phyloP scores from a whole-genome alignment of 1,140 invertebrate genomes.

The Gryllus bimaculatus region DNA sequence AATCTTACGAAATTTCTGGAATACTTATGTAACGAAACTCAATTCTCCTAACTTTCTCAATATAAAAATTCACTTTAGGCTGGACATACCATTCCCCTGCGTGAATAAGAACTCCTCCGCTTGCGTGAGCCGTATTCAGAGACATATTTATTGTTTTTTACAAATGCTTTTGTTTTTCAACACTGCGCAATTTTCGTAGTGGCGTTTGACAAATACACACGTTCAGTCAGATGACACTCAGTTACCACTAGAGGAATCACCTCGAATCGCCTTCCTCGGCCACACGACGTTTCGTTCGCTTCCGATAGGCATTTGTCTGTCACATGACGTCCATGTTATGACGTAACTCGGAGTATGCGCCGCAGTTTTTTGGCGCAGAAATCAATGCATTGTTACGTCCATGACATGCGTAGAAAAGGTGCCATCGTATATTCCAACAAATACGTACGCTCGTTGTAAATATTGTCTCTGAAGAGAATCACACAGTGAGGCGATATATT shows the following conservation, averaged over 20 bases:
- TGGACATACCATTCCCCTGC: slow-evolving; percentile 76
- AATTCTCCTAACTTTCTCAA: not conserved
- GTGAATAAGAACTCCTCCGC: slow-evolving; percentile 84
- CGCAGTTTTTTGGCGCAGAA: slow-evolving; percentile 22
- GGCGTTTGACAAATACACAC: too few relatives aligned
- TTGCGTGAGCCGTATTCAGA: slow-evolving; percentile 83
- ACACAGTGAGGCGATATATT: too few relatives aligned
- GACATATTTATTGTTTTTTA: slow-evolving; percentile 55
- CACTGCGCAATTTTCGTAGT: too few relatives aligned
- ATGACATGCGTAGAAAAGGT: slow-evolving; percentile 24
- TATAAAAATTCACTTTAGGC: not conserved
- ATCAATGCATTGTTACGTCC: slow-evolving; percentile 24
- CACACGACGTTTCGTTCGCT: not conserved
- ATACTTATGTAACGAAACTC: not conserved
- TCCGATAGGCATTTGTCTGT: slow-evolving; percentile 15
- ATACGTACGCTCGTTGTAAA: not conserved
- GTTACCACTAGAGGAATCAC: not conserved
- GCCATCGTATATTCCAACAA: slow-evolving; percentile 7
- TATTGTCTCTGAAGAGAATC: too few relatives aligned
- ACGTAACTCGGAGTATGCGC: slow-evolving; percentile 19
- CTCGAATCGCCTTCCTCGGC: too few relatives aligned
- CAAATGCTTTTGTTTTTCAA: too few relatives aligned
- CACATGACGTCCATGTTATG: slow-evolving; percentile 25
- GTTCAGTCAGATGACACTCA: not conserved
- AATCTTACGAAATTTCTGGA: slow-evolving; percentile 9